Base-by-base conservation (phyloP, 2,888 invertebrate species). In the Papilio elwesi region DNA sequence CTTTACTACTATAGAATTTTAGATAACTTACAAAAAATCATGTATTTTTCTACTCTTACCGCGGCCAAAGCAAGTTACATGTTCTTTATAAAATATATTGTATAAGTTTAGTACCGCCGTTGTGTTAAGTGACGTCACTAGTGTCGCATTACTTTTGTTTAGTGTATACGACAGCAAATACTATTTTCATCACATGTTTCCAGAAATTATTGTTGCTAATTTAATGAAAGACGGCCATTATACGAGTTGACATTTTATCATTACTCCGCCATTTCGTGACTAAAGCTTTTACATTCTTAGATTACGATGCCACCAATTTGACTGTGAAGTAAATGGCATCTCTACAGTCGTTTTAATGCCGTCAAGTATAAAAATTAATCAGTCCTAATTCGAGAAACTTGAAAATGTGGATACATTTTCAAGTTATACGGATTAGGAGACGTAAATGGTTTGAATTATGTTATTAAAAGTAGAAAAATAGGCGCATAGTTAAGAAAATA, bases 61-160 rank as follows among this genome's bases (percentile, higher is more conserved):
- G 68, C 53, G 68, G 72, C 68, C 72, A 72, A 72, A 72, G 13
- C 2, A 55, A 36, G 55, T 53, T 48, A 68, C 38, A 38, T 51
- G 13, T 57, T 68, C 7, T 51, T 49, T 57, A 48, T 64, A 43
- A n/a, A 47, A 62, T 49, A 15, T 63, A 53, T 9, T 26, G 0
- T n/a, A 10, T 62, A 43, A 57, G 36, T 36, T 59, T 13, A 59
- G 59, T n/a, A 59, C 26, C 38, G n/a, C 38, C 11, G 9, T n/a
- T 59, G n/a, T 57, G 8, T n/a, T n/a, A 26, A 1, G 26, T 26
- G 26, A 26, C 26, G 26, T 26, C 26, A 26, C 59, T 62, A 62
- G 59, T 43, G 38, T 43, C 59, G 15, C 38, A 57, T 38, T n/a
- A 36, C 12, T 57, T 57, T 36, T n/a, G 59, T 38, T 59, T 38